These are phyloP conservation scores for Rhincodon typus DNA, from an alignment of 2,797 vertebrate species.

Conservation along the genomic window DNA sequence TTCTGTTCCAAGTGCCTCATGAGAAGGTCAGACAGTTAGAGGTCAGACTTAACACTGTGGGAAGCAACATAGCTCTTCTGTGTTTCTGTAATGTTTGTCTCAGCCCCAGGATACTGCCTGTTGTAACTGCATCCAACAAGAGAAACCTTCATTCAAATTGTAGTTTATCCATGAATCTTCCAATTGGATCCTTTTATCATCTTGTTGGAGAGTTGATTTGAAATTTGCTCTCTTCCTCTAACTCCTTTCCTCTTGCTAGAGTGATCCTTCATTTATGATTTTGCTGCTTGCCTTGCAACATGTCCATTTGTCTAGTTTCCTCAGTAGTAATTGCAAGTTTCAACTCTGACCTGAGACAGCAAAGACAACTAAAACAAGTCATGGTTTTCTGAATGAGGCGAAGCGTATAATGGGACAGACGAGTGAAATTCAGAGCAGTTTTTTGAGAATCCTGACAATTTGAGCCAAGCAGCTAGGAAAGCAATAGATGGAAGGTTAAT, in stretches of 20 bases:
- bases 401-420: neutral
- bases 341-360: neutral
- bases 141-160: neutral
- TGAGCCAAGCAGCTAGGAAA: neutral
- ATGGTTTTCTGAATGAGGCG: neutral
- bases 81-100: neutral
- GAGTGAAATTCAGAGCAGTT: neutral
- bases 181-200: neutral
- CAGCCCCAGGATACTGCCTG: neutral
- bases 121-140: neutral
- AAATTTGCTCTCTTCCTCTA: neutral
- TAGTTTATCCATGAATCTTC: neutral
- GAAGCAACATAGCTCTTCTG: neutral
- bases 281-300: neutral
- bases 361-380: neutral
- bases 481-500: neutral
- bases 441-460: neutral
- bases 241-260: neutral
- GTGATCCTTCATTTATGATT: neutral
- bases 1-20: neutral
- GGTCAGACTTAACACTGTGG: neutral
- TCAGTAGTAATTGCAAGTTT: neutral
- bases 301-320: neutral
- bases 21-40: neutral
- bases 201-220: neutral